A percentile compares a stretch with the other conserved stretches of the same genome.
Conservation (phyloP, 2,113 vertebrate genomes). For the Brienomyrus brachyistius region DNA sequence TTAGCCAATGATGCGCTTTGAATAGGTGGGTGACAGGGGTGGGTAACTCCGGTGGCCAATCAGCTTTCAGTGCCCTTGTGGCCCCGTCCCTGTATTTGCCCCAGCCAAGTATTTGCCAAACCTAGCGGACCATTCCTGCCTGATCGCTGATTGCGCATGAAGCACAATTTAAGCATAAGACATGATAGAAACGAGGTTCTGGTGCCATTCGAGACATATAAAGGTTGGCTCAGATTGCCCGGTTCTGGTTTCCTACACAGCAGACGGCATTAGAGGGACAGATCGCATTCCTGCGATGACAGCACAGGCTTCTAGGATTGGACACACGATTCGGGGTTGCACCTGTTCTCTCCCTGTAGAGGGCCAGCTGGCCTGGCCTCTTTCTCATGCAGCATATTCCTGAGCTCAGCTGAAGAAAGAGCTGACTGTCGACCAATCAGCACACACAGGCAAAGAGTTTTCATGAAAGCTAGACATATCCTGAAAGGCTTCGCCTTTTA, state of each 20-base stretch:
- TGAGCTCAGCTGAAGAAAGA: neutral
- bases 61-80: neutral
- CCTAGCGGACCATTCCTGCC: neutral
- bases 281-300: constrained; percentile 65
- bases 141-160: neutral
- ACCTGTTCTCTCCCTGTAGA: constrained; percentile 53
- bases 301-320: constrained; percentile 65
- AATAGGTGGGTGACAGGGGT: neutral
- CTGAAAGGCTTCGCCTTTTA: neutral
- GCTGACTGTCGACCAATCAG: constrained; percentile 2
- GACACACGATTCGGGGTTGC: constrained; percentile 55
- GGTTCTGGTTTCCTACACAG: constrained; percentile 34
- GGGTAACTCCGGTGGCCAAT: neutral
- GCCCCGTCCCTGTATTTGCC: neutral
- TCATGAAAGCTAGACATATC: neutral
- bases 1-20: neutral
- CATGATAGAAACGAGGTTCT: neutral
- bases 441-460: neutral
- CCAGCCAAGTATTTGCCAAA: neutral
- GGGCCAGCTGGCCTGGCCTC: constrained; percentile 17
- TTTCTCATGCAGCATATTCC: neutral
- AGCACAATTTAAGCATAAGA: neutral
- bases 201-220: neutral
- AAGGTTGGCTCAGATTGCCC: neutral
- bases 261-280: constrained; percentile 58